These are phyloP conservation scores for Gavialis gangeticus DNA, from an alignment of 2,113 vertebrate species.

Conservation along the genomic window DNA sequence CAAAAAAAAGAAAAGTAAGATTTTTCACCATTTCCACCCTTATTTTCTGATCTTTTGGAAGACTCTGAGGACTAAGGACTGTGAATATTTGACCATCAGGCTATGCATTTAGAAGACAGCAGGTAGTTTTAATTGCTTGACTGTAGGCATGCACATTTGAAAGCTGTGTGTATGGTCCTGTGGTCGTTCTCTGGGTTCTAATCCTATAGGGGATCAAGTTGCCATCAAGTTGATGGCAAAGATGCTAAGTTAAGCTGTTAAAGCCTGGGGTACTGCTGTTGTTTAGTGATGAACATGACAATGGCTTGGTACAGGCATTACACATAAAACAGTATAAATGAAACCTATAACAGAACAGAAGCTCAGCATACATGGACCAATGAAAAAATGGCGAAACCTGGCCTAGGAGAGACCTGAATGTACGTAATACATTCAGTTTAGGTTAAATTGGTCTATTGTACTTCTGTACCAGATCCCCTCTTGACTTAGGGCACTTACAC, in stretches of 20 bases:
- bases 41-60: background rate
- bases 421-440: no score
- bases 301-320: no score
- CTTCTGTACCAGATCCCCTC: no score
- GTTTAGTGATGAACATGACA: no score
- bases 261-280: background rate
- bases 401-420: no score
- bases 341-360: no score
- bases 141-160: background rate
- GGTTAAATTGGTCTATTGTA: no score
- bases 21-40: background rate
- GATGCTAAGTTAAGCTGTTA: background rate
- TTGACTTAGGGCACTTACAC: no score
- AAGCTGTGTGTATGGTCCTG: background rate
- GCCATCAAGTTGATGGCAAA: no score
- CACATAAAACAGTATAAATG: no score
- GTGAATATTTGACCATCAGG: background rate
- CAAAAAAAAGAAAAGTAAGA: background rate
- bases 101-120: background rate
- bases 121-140: background rate
- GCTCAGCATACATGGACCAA: no score
- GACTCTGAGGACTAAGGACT: background rate
- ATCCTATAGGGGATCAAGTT: rapidly evolving
- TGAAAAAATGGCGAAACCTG: no score
- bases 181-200: rapidly evolving